Evolutionary conservation across 2,888 invertebrate genomes (phyloP).

Genomic region (Acronicta psi): DNA sequence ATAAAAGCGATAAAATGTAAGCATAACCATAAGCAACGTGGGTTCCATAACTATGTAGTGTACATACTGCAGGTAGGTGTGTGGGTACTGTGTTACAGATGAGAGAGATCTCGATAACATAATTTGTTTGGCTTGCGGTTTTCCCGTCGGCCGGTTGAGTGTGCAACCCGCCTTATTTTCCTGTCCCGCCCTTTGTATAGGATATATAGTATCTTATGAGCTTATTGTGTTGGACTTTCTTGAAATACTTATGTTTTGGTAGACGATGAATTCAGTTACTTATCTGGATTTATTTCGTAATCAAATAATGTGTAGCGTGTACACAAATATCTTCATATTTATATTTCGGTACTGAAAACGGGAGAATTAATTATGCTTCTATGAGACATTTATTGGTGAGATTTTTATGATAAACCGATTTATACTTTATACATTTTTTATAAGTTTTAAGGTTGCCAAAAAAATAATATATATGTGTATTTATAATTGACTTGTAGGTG

Average conservation of each 20-base stretch:
- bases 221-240: neutral
- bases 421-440: too few species aligned
- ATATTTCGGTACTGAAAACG: too few species aligned
- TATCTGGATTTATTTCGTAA: neutral
- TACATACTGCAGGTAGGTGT: neutral
- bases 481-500: neutral
- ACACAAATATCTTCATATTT: too few species aligned
- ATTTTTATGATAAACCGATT: too few species aligned
- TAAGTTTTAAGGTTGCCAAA: too few species aligned
- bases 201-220: slow-evolving; percentile 1
- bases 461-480: too few species aligned
- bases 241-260: slow-evolving; percentile 9
- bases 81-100: too few species aligned
- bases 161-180: slow-evolving; percentile 34
- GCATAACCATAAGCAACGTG: slow-evolving; percentile 1
- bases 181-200: slow-evolving; percentile 16
- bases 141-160: slow-evolving; percentile 43
- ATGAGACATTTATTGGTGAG: too few species aligned
- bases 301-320: too few species aligned
- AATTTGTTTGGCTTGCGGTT: slow-evolving; percentile 26
- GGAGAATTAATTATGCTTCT: too few species aligned
- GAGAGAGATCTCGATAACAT: slow-evolving; percentile 20
- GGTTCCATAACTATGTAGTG: slow-evolving; percentile 5
- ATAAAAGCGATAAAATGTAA: slow-evolving; percentile 1
- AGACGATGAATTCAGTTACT: neutral